A percentile compares a stretch with the other conserved stretches of the same genome.
These are phyloP conservation scores for Erpobdella octoculata DNA, from an alignment of 2,888 invertebrate genomes.

Conservation along the genomic window DNA sequence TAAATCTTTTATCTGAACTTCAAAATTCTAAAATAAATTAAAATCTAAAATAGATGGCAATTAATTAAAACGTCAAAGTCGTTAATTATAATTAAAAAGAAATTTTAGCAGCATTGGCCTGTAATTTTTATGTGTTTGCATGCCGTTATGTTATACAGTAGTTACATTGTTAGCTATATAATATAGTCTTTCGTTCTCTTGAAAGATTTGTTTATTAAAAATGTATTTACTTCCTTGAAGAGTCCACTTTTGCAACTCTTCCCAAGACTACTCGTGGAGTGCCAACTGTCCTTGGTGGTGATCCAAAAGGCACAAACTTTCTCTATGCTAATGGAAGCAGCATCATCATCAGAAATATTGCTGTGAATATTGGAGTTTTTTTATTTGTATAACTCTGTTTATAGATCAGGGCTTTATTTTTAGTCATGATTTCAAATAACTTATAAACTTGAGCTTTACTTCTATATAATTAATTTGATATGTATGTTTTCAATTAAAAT, in stretches of 20 bases:
- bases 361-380: conserved; percentile 22
- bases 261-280: conserved; percentile 89
- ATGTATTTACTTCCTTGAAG: conserved; percentile 48
- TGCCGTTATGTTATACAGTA: too few relatives aligned
- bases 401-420: background rate
- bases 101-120: too few relatives aligned
- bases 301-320: conserved; percentile 93
- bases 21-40: too few relatives aligned
- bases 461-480: too few relatives aligned
- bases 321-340: conserved; percentile 94
- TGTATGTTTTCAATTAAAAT: too few relatives aligned
- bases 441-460: too few relatives aligned
- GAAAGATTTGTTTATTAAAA: too few relatives aligned
- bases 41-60: too few relatives aligned
- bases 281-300: conserved; percentile 84
- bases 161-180: background rate
- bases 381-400: background rate
- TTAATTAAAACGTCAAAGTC: too few relatives aligned
- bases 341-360: conserved; percentile 72
- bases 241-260: conserved; percentile 68
- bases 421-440: background rate
- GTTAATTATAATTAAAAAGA: too few relatives aligned
- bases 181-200: background rate
- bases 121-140: too few relatives aligned
- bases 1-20: too few relatives aligned